Conservation (phyloP, 2,113 vertebrate genomes). For the Colius striatus region DNA sequence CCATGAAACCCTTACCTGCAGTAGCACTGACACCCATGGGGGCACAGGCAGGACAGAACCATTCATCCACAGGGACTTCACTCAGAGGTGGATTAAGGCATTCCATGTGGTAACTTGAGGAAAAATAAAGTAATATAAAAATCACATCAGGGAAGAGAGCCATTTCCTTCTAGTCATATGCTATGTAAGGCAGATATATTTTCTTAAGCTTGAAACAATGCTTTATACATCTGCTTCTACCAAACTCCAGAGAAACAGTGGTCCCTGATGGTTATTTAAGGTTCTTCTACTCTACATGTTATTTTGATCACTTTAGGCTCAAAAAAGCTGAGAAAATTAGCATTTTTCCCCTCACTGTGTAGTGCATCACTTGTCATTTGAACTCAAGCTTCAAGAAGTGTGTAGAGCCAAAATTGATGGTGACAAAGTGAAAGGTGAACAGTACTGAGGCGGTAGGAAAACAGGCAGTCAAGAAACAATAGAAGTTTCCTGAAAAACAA, state of each 20-base stretch:
- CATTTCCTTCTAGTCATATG: background rate
- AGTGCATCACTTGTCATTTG: background rate
- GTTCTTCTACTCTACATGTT: background rate
- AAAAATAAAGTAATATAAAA: background rate
- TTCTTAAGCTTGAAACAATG: background rate
- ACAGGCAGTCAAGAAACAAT: background rate
- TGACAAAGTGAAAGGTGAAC: background rate
- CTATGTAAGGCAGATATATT: background rate
- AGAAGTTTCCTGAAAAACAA: background rate
- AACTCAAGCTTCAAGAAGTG: background rate
- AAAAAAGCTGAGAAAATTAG: background rate
- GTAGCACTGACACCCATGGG: constrained; percentile 44
- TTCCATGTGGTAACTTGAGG: constrained; percentile 95
- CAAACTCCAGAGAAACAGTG: background rate
- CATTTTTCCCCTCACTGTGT: rapidly evolving
- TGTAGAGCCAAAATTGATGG: background rate
- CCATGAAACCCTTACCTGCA: constrained; percentile 12
- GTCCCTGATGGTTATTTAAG: background rate
- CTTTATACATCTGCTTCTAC: background rate
- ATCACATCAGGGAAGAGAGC: background rate
- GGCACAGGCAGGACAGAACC: constrained; percentile 93
- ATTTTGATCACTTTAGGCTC: background rate
- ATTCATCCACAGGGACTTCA: constrained; percentile 94
- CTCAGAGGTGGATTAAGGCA: constrained; percentile 92
- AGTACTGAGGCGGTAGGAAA: background rate